Evolutionary conservation across 2,888 invertebrate species (phyloP).

Genomic region (Ichneumoninae sp.): DNA sequence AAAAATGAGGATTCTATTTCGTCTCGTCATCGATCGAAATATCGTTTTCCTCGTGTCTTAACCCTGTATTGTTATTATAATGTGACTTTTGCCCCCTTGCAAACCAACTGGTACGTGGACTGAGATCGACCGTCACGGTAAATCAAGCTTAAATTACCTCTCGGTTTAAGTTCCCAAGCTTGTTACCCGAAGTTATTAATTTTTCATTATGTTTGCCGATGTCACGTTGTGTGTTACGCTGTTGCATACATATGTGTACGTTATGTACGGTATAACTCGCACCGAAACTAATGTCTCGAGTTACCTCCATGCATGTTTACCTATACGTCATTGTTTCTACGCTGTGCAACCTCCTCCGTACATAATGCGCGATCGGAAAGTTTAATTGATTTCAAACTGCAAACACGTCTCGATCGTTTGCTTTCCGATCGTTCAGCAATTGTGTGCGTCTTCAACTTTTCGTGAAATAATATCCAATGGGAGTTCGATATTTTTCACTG

Average conservation of each 20-base stretch:
- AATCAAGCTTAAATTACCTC: slow-evolving; percentile 66
- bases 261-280: neutral
- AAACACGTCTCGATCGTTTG: slow-evolving; percentile 6
- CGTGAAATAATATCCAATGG: neutral
- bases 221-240: slow-evolving; percentile 2
- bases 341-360: neutral
- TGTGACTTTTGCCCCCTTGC: slow-evolving; percentile 79
- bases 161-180: slow-evolving; percentile 35
- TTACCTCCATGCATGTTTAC: slow-evolving; percentile 24
- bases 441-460: neutral
- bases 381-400: slow-evolving; percentile 21
- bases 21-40: neutral
- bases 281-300: slow-evolving; percentile 15
- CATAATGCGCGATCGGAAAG: slow-evolving; percentile 28
- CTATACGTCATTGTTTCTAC: slow-evolving; percentile 19
- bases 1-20: neutral
- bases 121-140: slow-evolving; percentile 85
- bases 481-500: neutral
- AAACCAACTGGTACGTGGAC: slow-evolving; percentile 87
- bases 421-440: neutral
- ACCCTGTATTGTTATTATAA: slow-evolving; percentile 74
- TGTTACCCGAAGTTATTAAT: slow-evolving; percentile 42
- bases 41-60: neutral
- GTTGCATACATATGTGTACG: neutral
- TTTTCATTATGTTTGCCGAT: slow-evolving; percentile 24